Conservation (phyloP, 2,888 invertebrate species). For the Merodon equestris region DNA sequence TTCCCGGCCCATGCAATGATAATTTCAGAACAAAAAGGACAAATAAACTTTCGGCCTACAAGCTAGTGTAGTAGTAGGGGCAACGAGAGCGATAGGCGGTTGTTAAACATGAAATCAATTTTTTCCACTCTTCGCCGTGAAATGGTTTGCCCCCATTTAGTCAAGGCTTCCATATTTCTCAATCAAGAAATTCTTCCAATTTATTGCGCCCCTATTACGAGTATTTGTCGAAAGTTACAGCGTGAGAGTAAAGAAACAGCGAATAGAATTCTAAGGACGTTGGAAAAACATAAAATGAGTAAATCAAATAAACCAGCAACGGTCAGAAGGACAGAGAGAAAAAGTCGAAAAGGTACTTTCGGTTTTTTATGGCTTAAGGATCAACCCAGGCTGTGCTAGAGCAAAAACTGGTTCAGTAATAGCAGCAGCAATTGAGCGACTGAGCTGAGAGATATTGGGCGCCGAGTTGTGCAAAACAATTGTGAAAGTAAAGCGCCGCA, state of each 20-base stretch:
- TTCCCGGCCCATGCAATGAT: constrained; percentile 4
- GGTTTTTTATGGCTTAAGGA: constrained; percentile 34
- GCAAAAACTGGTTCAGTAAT: not conserved
- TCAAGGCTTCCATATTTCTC: constrained; percentile 43
- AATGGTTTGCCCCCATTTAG: not conserved
- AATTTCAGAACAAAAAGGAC: constrained; percentile 40
- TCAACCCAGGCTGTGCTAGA: not conserved
- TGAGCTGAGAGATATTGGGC: constrained; percentile 5
- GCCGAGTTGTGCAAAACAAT: constrained; percentile 21
- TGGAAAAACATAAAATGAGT: constrained; percentile 3
- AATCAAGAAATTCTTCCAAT: constrained; percentile 47
- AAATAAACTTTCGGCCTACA: constrained; percentile 7
- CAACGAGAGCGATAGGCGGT: not conserved
- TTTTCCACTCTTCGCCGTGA: not conserved
- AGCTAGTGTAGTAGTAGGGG: too few species aligned
- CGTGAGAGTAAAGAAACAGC: not conserved
- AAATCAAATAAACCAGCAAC: constrained; percentile 25
- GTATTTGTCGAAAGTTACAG: constrained; percentile 31
- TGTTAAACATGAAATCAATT: constrained; percentile 37
- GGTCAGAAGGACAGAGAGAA: constrained; percentile 14
- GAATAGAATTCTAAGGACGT: too few species aligned
- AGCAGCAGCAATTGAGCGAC: too few species aligned
- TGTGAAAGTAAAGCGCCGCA: constrained; percentile 24
- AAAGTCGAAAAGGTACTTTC: constrained; percentile 22
- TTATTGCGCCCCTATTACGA: constrained; percentile 48